Evolutionary conservation across 64 coral and sea anemone species (phyloP), one percentile per base, ranked within the genome.

Genomic region (Catalaphyllia jardinei): DNA sequence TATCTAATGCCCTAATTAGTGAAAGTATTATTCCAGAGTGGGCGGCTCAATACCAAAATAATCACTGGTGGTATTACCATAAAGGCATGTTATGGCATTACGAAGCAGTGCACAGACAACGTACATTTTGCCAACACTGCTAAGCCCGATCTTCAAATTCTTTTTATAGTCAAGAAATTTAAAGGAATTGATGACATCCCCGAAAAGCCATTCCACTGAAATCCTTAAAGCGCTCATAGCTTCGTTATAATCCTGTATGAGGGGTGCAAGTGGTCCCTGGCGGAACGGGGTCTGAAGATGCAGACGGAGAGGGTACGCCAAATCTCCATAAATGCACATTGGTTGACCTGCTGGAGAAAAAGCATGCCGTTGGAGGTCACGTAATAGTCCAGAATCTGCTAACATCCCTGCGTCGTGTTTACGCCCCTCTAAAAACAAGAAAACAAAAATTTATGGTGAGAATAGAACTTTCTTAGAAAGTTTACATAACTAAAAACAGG

Each of bases 281-380:
- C 83, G 65, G 19, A 86, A 86, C 33, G 63, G 83, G 29, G 83
- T 86, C 49, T 86, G 83, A 29, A 86, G 64, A 72, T 77, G 75
- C 22, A 52, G 22, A 9, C 75, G 75, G 42, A 77, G 75, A 77
- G 75, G 75, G 75, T 77, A 86, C 31, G 83, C 83, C 83, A 86
- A 71, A 86, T 86, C 83, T 86, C 83, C 83, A 72, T 86, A 86
- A 20, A 71, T 86, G 19, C 83, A 86, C 83, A 86, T 86, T 29
- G 85, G 33, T 87, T 87, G 85, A 74, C 13, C 85, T 74, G 67
- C 71, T 87, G 85, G 71, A 74, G 42, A 52, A n/a, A 52, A 74
- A 8, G 71, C 42, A 87, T 59, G 73, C 85, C 54, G 46, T 87
- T 87, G n/a, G n/a, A 87, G 85, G 85, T 74, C 51, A 29, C 71